Evolutionary conservation across 2,113 vertebrate genomes (phyloP).

Genomic region (Ploceus nigricollis): DNA sequence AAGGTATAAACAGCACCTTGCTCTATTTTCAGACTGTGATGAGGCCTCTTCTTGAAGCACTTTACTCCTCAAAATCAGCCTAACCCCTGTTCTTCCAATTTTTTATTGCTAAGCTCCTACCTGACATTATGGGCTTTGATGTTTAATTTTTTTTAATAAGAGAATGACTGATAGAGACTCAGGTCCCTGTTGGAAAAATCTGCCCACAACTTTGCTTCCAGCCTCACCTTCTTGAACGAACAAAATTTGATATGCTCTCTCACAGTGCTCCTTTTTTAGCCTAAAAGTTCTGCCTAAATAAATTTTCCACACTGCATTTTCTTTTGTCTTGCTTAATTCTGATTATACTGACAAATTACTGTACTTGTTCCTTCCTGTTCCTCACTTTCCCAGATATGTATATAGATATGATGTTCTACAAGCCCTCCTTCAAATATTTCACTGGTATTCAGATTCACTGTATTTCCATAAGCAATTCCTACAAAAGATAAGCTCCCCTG

Average conservation of each 20-base stretch:
- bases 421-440: background rate
- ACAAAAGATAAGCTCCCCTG: background rate
- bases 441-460: background rate
- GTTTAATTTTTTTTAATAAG: background rate
- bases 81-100: background rate
- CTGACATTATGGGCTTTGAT: background rate
- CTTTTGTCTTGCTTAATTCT: background rate
- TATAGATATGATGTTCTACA: background rate
- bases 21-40: background rate
- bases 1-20: background rate
- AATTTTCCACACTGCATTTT: background rate
- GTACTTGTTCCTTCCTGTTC: background rate
- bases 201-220: background rate
- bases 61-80: background rate
- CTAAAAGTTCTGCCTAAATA: background rate
- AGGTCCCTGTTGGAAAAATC: background rate
- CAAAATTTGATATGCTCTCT: background rate
- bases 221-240: background rate
- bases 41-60: background rate
- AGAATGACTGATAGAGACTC: background rate
- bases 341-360: background rate
- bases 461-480: background rate
- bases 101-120: background rate
- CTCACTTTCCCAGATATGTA: fast-evolving
- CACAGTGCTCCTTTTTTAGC: background rate